Base-by-base conservation (phyloP, 2,113 vertebrate species). In the Micromys minutus region DNA sequence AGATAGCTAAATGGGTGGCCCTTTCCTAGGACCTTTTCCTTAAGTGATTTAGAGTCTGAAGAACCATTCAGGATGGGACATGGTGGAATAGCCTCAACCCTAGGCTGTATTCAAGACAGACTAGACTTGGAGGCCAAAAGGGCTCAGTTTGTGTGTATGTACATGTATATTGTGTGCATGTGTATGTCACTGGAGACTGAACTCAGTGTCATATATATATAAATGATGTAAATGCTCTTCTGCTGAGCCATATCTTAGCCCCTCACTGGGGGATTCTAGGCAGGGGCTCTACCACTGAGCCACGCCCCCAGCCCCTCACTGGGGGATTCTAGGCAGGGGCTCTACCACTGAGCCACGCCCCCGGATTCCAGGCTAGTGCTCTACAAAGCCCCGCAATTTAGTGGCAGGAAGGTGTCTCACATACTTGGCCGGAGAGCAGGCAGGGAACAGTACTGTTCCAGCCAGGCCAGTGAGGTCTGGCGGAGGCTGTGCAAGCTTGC, bases 371-470 rank as follows among this genome's bases (percentile, higher is more conserved):
- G 85, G 67, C 67, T 19, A 7, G 67, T 17, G 50, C 7, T 87
- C 50, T 87, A 3, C 42, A 57, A 72, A 77, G 59, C 55, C 39
- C 47, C 42, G 57, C 75, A 59, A 39, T 11, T 52, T 34, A 11
- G 42, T n/a, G 84, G 52, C 77, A 39, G 69, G 67, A 52, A 84
- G 71, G 15, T 34, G 61, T 59, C 42, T 63, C 83, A 99, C 99
- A 97, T 98, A 99, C 99, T 99, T 29, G 99, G 99, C 94, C 99
- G 98, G 29, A 99, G 98, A 0, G 98, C 98, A 7, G 99, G 99
- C 59, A 99, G 99, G 36, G 99, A 99, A 94, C 99, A 99, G 98
- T 99, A 98, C 92, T 99, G 99, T 84, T 99, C 99, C 98, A 99
- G 97, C 99, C 99, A 99, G 96, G 99, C 98, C 0, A 99, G 98